These are phyloP conservation scores for Serilophus lunatus DNA, from an alignment of 2,113 vertebrate species.

Conservation along the genomic window DNA sequence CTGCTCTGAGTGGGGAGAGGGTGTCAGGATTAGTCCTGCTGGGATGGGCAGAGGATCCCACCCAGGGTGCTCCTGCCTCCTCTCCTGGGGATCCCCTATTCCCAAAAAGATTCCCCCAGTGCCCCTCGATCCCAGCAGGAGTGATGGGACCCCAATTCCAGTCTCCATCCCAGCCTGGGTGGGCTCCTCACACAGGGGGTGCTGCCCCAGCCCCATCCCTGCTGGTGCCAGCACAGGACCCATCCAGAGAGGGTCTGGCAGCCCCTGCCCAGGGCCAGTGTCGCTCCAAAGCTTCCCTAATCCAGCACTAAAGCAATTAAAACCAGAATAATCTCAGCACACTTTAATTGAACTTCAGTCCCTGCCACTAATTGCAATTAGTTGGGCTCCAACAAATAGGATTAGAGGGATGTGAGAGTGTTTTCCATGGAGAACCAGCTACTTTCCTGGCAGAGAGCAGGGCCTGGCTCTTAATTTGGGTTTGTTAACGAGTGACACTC, in stretches of 20 bases:
- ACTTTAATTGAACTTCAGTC: constrained; percentile 59
- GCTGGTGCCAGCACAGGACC: rapidly evolving
- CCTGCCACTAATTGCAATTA: constrained; percentile 35
- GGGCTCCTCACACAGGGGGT: neutral
- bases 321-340: constrained; percentile 23
- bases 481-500: rapidly evolving
- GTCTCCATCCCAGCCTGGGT: neutral
- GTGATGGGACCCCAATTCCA: neutral
- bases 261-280: rapidly evolving
- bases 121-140: neutral
- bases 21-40: neutral
- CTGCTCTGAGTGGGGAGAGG: neutral
- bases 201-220: neutral
- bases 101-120: rapidly evolving
- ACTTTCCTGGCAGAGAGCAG: neutral
- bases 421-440: neutral
- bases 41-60: neutral
- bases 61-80: neutral
- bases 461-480: neutral
- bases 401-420: neutral
- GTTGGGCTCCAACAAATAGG: constrained; percentile 11
- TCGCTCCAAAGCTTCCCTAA: neutral
- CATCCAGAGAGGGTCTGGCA: rapidly evolving
- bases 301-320: constrained; percentile 55
- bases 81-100: rapidly evolving